Percentiles rank a stretch among this genome's conserved stretches.
Conservation (phyloP, 2,113 vertebrate genomes). For the Gymnobelideus leadbeateri region DNA sequence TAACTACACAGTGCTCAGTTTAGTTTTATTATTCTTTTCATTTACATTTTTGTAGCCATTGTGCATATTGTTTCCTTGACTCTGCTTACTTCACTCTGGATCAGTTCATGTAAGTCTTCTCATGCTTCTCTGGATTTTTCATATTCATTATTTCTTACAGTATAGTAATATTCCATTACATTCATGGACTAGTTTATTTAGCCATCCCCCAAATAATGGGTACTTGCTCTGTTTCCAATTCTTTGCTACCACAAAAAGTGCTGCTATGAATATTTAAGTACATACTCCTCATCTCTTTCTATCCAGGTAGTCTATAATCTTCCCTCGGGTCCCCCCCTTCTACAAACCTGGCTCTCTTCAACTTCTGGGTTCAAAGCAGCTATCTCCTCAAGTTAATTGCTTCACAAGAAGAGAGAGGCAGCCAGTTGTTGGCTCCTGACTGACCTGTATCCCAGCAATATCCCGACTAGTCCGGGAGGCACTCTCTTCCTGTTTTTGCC, state of each 20-base stretch:
- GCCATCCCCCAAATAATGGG: background rate
- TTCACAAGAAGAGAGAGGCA: background rate
- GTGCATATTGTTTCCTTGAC: background rate
- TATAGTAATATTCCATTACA: background rate
- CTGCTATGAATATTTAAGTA: background rate
- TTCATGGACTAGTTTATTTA: background rate
- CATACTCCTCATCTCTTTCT: background rate
- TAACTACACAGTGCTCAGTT: background rate
- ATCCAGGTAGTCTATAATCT: background rate
- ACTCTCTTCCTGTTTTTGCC: slow-evolving; percentile 58
- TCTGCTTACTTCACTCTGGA: background rate
- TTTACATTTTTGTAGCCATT: background rate
- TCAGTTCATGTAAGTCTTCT: background rate
- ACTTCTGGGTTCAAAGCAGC: background rate
- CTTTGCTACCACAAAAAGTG: background rate
- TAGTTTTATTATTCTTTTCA: background rate
- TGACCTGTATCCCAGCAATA: slow-evolving; percentile 72
- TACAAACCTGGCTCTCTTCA: background rate
- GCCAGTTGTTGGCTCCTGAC: background rate
- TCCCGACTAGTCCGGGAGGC: slow-evolving; percentile 45
- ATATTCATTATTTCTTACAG: background rate
- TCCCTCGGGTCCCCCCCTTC: too few relatives aligned
- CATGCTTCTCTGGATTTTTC: background rate
- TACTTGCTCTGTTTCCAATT: background rate
- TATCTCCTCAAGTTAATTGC: background rate